A percentile compares a stretch with the other conserved stretches of the same genome.
Evolutionary conservation across 2,888 invertebrate species (phyloP).

Genomic region (Gibbula magus): DNA sequence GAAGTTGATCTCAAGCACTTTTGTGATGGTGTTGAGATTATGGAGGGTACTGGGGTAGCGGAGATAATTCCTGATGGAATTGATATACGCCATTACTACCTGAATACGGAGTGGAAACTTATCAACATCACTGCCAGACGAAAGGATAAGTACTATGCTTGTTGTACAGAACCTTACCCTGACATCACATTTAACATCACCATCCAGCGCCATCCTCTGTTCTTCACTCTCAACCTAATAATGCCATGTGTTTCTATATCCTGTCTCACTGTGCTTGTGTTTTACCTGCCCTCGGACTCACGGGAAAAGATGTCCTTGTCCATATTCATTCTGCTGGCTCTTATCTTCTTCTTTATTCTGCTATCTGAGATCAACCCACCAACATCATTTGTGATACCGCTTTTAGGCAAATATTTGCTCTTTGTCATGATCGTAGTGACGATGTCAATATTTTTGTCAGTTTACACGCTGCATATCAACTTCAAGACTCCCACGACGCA

Average conservation of each 20-base stretch:
- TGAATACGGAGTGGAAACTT: slow-evolving; percentile 74
- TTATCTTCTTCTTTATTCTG: slow-evolving; percentile 98
- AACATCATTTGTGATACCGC: slow-evolving; percentile 95
- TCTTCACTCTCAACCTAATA: slow-evolving; percentile 97
- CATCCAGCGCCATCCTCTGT: slow-evolving; percentile 81
- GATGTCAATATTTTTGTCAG: slow-evolving; percentile 94
- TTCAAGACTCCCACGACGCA: slow-evolving; percentile 98
- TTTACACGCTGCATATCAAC: slow-evolving; percentile 96
- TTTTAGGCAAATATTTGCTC: slow-evolving; percentile 93
- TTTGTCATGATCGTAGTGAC: slow-evolving; percentile 99
- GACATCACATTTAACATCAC: slow-evolving; percentile 75
- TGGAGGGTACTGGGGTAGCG: slow-evolving; percentile 29
- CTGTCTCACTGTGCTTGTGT: slow-evolving; percentile 97
- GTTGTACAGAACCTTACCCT: slow-evolving; percentile 74
- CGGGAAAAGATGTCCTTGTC: slow-evolving; percentile 98
- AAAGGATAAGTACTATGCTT: slow-evolving; percentile 78
- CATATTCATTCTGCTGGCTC: slow-evolving; percentile 96
- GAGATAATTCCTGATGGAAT: slow-evolving; percentile 66
- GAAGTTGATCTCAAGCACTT: slow-evolving; percentile 64
- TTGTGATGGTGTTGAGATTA: slow-evolving; percentile 44
- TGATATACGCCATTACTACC: slow-evolving; percentile 73
- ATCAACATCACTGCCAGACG: slow-evolving; percentile 79
- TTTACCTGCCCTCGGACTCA: slow-evolving; percentile 97
- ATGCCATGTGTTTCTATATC: slow-evolving; percentile 98
- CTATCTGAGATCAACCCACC: slow-evolving; percentile 99